A percentile compares a stretch with the other conserved stretches of the same genome.
Conservation (phyloP, 2,888 invertebrate species). For the Capitulum mitella region DNA sequence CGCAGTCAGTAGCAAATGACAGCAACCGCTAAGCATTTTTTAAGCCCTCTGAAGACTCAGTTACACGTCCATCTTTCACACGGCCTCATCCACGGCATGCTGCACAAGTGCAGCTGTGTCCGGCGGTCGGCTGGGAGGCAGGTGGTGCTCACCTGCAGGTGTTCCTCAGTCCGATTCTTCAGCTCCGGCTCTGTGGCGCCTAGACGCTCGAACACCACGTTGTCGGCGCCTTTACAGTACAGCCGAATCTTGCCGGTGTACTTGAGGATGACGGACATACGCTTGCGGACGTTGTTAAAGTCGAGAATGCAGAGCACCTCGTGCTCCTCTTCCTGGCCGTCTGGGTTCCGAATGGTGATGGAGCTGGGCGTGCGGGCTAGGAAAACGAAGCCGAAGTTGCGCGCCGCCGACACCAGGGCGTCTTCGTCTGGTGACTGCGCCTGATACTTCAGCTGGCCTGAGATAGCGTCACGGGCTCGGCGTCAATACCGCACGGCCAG, state of each 20-base stretch:
- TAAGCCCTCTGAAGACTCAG: no score
- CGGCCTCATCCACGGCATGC: no score
- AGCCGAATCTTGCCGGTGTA: slow-evolving; percentile 73
- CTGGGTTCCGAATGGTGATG: slow-evolving; percentile 73
- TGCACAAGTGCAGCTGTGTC: no score
- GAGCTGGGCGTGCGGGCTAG: slow-evolving; percentile 84
- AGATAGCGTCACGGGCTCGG: no score
- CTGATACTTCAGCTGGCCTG: slow-evolving; percentile 64
- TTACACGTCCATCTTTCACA: no score
- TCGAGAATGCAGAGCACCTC: slow-evolving; percentile 95
- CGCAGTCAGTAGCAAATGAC: no score
- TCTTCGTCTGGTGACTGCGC: slow-evolving; percentile 98
- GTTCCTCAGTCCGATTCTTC: slow-evolving; percentile 77
- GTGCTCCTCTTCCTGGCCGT: slow-evolving; percentile 56
- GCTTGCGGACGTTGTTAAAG: slow-evolving; percentile 97
- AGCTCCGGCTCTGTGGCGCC: slow-evolving; percentile 66
- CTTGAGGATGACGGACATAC: slow-evolving; percentile 94
- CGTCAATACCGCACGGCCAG: no score
- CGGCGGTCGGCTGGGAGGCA: no score
- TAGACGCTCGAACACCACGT: slow-evolving; percentile 91
- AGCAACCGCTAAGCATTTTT: no score
- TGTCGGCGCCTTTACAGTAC: slow-evolving; percentile 97
- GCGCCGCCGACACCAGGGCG: slow-evolving; percentile 92
- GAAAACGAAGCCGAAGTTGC: slow-evolving; percentile 98
- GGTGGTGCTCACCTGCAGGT: slow-evolving; percentile 89